Conservation (phyloP, 2,888 invertebrate species). For the Cerceris ruficornis region DNA sequence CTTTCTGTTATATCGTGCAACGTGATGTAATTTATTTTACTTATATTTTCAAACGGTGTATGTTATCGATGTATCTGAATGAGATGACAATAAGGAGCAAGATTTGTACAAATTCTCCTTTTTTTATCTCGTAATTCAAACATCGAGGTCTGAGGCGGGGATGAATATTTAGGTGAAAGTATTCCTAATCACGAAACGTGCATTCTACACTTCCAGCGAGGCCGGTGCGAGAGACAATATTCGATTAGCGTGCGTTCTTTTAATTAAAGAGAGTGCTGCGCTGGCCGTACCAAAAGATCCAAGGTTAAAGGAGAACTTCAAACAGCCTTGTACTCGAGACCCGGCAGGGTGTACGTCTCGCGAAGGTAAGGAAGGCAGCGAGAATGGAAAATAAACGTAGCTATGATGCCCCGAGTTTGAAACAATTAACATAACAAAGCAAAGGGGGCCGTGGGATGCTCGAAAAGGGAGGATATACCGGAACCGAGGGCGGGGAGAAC, state of each 20-base stretch:
- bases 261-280: constrained; percentile 26
- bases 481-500: constrained; percentile 57
- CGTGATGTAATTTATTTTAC: too few species aligned
- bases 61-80: too few species aligned
- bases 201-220: constrained; percentile 1
- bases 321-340: constrained; percentile 32
- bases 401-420: constrained; percentile 79
- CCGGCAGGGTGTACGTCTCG: constrained; percentile 27
- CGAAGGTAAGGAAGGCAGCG: constrained; percentile 64
- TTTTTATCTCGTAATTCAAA: too few species aligned
- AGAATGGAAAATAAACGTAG: constrained; percentile 79
- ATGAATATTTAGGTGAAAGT: constrained; percentile 1
- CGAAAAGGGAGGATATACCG: constrained; percentile 53
- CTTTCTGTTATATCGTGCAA: too few species aligned
- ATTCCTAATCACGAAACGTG: background rate
- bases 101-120: too few species aligned
- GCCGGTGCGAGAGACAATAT: constrained; percentile 12
- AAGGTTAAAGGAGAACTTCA: constrained; percentile 17
- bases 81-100: too few species aligned
- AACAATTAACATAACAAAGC: constrained; percentile 81
- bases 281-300: background rate
- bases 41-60: too few species aligned
- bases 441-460: constrained; percentile 60
- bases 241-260: constrained; percentile 31
- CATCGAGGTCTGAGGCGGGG: too few species aligned